phyloP scores from a whole-genome alignment of 2,888 invertebrate species.

The Diarsia dahlii region DNA sequence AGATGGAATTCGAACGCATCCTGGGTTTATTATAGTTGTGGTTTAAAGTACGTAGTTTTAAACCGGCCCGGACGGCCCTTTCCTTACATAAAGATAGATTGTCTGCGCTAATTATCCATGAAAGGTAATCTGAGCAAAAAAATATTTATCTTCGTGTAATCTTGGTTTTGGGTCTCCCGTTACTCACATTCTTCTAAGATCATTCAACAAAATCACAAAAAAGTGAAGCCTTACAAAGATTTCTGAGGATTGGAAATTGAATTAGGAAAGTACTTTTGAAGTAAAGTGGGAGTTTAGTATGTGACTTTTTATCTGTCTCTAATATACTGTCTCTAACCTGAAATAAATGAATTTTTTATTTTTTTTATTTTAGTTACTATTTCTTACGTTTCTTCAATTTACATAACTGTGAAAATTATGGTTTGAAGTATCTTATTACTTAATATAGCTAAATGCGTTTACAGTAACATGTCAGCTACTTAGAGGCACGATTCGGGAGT shows the following conservation, averaged over 20 bases:
- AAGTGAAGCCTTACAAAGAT: not conserved
- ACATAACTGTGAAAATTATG: not conserved
- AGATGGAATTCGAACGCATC: slow-evolving; percentile 12
- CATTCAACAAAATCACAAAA: not conserved
- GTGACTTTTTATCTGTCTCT: too few relatives aligned
- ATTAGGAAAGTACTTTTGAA: not conserved
- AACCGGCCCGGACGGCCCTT: too few relatives aligned
- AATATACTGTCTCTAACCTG: too few relatives aligned
- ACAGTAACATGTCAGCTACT: not conserved
- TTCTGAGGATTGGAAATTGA: not conserved
- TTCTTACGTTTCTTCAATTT: not conserved
- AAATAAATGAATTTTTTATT: too few relatives aligned
- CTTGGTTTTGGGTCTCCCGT: not conserved
- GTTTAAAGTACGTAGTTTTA: not conserved
- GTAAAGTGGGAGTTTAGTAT: not conserved
- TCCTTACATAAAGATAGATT: not conserved
- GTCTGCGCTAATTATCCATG: not conserved
- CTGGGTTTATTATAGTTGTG: not conserved
- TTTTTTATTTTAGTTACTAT: too few relatives aligned
- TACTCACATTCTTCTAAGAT: not conserved
- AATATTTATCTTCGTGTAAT: slow-evolving; percentile 1
- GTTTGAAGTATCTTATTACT: not conserved
- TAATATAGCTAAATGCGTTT: not conserved
- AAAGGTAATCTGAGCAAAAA: not conserved
- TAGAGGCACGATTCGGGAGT: not conserved